A percentile compares a stretch with the other conserved stretches of the same genome.
Evolutionary conservation across 2,113 vertebrate species (phyloP).

Genomic region (Epinephelus lanceolatus): DNA sequence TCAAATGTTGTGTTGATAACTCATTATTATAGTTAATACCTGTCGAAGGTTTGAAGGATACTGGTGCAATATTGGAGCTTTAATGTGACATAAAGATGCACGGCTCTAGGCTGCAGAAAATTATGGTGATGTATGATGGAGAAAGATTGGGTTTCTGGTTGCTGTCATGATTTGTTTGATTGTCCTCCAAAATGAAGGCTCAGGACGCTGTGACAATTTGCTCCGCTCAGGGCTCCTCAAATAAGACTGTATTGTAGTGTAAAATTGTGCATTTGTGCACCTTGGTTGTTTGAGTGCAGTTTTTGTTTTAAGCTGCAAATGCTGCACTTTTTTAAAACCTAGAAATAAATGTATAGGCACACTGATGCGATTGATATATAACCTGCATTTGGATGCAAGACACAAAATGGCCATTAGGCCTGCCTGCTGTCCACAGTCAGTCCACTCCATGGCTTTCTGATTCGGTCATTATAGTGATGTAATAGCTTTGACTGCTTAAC

Average conservation of each 20-base stretch:
- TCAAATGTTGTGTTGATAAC: background rate
- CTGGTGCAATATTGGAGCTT: background rate
- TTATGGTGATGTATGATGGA: background rate
- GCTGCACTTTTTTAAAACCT: background rate
- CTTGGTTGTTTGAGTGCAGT: background rate
- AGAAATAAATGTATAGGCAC: background rate
- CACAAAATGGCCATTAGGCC: background rate
- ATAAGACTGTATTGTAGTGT: background rate
- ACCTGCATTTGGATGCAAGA: constrained; percentile 2
- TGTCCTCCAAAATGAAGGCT: background rate
- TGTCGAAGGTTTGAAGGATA: no score
- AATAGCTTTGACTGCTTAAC: constrained; percentile 22
- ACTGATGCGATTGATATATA: background rate
- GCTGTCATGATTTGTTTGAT: background rate
- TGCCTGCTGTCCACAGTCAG: constrained; percentile 10
- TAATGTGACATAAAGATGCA: background rate
- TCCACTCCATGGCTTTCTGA: constrained; percentile 1
- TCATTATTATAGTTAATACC: background rate
- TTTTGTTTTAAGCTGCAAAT: background rate
- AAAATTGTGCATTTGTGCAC: background rate
- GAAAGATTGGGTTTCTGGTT: background rate
- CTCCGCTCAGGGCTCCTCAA: background rate
- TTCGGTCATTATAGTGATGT: constrained; percentile 4
- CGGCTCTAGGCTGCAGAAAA: background rate
- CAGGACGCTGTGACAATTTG: background rate